Base-by-base conservation (phyloP, 2,888 invertebrate genomes). In the Electrophaes corylata region DNA sequence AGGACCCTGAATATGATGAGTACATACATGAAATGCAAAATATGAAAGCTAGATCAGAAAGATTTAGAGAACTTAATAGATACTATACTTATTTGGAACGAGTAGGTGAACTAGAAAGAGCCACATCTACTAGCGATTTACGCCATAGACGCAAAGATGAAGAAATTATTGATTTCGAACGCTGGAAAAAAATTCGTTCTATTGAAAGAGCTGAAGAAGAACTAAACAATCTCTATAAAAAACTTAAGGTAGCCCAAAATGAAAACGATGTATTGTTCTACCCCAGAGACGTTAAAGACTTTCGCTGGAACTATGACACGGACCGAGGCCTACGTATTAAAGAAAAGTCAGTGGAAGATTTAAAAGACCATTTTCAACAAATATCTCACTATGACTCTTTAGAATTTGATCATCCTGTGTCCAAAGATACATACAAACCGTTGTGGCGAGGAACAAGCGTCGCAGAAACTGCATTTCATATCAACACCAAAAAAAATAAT, bases 41-140 rank as follows among this genome's bases (percentile, higher is more conserved):
- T 55, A 93, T 94, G 2, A 94, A 94, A 66, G 92, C 92, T 49
- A 95, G 94, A 79, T 96, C 96, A 0, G 95, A 95, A 56, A 93
- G 96, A 60, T 98, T 98, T 82, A 94, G 95, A 47, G 97, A 97
- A 70, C 90, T 98, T 0, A 96, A 96, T 76, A 94, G 95, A 54
- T 97, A 98, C 79, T 98, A 98, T 78, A 92, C 94, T 29, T 96
- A 96, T 66, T 91, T 98, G 60, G 98, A 98, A 83, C 93, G 97
- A 70, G 95, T 98, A 46, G 96, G 95, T 0, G 94, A 97, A 72
- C 82, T 98, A 55, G 97, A 98, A 84, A 94, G 94, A 66, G 94
- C 95, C 0, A 95, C 96, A 4, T 96, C 95, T 0, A 93, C 92
- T 0, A 92, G 92, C 41, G 95, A 95, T 71, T 88, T 96, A 46